These are phyloP conservation scores for Micrasema minimum DNA, from an alignment of 1,140 invertebrate genomes.

Conservation along the genomic window DNA sequence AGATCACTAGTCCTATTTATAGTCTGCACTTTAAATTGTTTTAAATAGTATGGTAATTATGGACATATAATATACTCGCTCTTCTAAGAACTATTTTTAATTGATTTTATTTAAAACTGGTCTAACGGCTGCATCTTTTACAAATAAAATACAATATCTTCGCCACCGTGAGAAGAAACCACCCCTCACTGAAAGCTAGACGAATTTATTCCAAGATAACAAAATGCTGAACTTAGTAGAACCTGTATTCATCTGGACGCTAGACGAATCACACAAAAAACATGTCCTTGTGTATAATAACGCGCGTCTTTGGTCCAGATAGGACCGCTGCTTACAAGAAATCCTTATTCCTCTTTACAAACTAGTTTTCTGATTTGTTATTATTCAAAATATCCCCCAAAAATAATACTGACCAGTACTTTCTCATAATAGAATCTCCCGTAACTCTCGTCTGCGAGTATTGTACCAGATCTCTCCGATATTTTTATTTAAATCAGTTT, in stretches of 20 bases:
- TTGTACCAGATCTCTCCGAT: conserved; percentile 9
- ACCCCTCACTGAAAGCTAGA: conserved; percentile 14
- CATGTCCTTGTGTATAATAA: conserved; percentile 28
- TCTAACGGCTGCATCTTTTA: no score
- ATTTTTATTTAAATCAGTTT: conserved; percentile 22
- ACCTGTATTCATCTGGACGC: conserved; percentile 40
- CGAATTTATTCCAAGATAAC: conserved; percentile 37
- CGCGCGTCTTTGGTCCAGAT: conserved; percentile 24
- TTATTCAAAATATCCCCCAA: conserved; percentile 41
- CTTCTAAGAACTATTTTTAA: no score
- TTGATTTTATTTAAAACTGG: no score
- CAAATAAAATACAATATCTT: neutral
- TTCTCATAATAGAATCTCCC: conserved; percentile 17
- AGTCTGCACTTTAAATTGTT: no score
- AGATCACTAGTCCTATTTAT: no score
- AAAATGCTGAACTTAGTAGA: conserved; percentile 17
- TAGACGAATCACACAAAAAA: conserved; percentile 38
- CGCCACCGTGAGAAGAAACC: conserved; percentile 24
- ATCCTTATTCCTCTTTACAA: conserved; percentile 30
- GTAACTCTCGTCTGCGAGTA: neutral
- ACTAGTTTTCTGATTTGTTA: conserved; percentile 38
- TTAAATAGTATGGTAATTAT: no score
- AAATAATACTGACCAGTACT: conserved; percentile 31
- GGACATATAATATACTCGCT: no score
- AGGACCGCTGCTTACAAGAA: conserved; percentile 21